phyloP scores from a whole-genome alignment of 2,888 invertebrate species.

The Meteorus colon region DNA sequence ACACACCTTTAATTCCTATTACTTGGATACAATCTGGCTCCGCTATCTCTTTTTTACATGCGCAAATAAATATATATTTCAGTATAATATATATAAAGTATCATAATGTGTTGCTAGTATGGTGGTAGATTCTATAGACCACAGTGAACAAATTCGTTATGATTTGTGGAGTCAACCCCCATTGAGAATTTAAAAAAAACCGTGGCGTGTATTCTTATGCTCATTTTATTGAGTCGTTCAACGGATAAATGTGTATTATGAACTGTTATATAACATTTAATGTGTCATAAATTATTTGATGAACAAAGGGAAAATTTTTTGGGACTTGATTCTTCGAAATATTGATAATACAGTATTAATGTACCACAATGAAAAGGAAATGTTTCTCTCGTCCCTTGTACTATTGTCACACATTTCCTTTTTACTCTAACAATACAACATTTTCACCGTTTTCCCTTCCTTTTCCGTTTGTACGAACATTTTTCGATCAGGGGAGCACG shows the following conservation, averaged over 20 bases:
- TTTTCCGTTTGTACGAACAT: neutral
- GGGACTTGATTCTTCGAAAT: neutral
- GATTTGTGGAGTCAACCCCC: constrained; percentile 43
- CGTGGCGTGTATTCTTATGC: neutral
- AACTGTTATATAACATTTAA: constrained; percentile 11
- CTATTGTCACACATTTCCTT: constrained; percentile 24
- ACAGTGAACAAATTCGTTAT: constrained; percentile 56
- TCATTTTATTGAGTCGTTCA: constrained; percentile 24
- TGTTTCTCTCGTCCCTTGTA: neutral
- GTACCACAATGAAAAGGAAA: constrained; percentile 37
- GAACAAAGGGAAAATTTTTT: constrained; percentile 44
- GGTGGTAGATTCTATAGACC: neutral
- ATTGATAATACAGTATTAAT: constrained; percentile 39
- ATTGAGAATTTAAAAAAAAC: neutral
- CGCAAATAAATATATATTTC: constrained; percentile 42
- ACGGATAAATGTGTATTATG: constrained; percentile 20
- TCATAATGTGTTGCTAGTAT: neutral
- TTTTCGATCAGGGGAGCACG: neutral
- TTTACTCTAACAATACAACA: neutral
- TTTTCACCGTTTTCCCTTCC: constrained; percentile 25
- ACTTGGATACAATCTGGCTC: constrained; percentile 30
- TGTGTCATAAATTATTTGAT: constrained; percentile 42
- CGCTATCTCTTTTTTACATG: constrained; percentile 38
- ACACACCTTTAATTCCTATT: constrained; percentile 48
- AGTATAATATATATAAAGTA: neutral